Evolutionary conservation across 2,888 invertebrate genomes (phyloP).

Genomic region (Frankliniella fusca): DNA sequence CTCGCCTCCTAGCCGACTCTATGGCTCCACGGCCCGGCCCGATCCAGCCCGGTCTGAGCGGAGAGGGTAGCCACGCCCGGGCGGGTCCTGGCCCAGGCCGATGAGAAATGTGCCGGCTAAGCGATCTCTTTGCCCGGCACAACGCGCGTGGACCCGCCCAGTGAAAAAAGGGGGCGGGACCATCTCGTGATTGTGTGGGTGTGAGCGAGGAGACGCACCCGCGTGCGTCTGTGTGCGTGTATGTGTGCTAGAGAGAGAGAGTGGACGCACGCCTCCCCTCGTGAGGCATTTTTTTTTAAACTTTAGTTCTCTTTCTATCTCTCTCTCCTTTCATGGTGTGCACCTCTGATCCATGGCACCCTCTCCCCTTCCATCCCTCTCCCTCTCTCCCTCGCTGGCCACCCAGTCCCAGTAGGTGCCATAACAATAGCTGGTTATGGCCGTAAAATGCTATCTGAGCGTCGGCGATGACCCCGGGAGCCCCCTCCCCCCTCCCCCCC

Average conservation of each 20-base stretch:
- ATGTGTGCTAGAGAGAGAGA: background rate
- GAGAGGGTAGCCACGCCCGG: background rate
- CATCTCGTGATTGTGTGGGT: too few relatives aligned
- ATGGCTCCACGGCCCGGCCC: background rate
- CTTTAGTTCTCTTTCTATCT: too few relatives aligned
- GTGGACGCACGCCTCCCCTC: too few relatives aligned
- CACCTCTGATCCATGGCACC: too few relatives aligned
- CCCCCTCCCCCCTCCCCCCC: background rate
- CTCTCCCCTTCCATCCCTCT: background rate
- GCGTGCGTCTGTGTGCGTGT: background rate
- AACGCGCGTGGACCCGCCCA: background rate
- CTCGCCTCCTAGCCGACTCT: background rate
- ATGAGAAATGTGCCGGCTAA: slow-evolving; percentile 24
- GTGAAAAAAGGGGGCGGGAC: background rate
- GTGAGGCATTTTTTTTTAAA: too few relatives aligned
- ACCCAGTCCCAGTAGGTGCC: background rate
- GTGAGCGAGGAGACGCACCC: background rate
- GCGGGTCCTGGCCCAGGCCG: background rate
- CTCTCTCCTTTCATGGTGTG: too few relatives aligned
- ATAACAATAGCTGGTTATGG: slow-evolving; percentile 26
- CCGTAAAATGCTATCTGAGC: slow-evolving; percentile 22
- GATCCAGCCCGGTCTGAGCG: background rate
- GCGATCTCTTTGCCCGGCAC: slow-evolving; percentile 9
- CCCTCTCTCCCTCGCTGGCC: background rate
- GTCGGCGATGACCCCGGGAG: slow-evolving; percentile 9